Evolutionary conservation across 2,797 vertebrate species (phyloP), one percentile per base, ranked within the genome.

Genomic region (Eulemur coronatus): DNA sequence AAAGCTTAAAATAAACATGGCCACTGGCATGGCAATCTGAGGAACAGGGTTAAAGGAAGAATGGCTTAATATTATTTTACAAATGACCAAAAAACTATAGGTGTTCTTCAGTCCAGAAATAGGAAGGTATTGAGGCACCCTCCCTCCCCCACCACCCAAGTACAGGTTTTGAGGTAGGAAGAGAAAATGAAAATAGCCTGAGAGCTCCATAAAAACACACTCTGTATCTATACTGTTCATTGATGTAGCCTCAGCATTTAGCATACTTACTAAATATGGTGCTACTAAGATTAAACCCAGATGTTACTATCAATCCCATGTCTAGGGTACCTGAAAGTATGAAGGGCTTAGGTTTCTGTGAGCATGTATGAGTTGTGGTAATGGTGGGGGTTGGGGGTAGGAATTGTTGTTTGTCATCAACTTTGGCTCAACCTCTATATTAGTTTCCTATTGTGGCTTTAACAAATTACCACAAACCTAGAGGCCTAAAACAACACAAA

Each of bases 241-340:
- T 20, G 33, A 17, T 43, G 48, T 59, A 50, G 59, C 30, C 38
- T 96, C 55, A 63, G 52, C 57, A 75, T 59, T 95, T 69, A 86
- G 18, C 5, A 70, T 55, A 81, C 35, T 75, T 81, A 79, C n/a
- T 65, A 91, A 95, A 94, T 75, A 73, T 3, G 26, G 9, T 69
- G 22, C 35, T 73, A 80, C 35, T 61, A 75, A 92, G 57, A 52
- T 65, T 46, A 92, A 73, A 75, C 35, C 1, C 48, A 95, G 26
- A 85, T 89, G 30, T 52, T 92, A 92, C 55, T 38, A n/a, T 85
- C 75, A 85, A 88, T 94, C 73, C 52, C 84, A 30, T 79, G 70
- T 90, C 30, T 65, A 95, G 14, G 28, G 46, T 76, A 65, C 70
- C 8, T 79, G 30, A 84, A 84, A 88, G 20, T 57, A 72, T 65